phyloP scores from a whole-genome alignment of 2,113 vertebrate species.

The Protomyctophum bolini region DNA sequence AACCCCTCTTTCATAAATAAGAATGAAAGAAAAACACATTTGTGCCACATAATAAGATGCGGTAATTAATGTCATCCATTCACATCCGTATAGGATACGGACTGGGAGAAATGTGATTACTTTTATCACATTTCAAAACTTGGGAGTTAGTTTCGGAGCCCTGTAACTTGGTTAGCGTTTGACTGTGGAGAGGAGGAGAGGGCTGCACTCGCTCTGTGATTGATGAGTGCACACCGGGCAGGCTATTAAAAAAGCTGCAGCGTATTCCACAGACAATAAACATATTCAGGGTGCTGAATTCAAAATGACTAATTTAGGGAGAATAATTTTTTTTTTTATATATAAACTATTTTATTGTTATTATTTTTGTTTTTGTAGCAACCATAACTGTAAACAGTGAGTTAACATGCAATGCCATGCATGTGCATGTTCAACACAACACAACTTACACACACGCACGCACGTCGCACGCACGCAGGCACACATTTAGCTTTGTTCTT shows the following conservation, averaged over 20 bases:
- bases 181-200: conserved; percentile 85
- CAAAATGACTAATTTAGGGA: conserved; percentile 77
- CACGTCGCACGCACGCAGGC: conserved; percentile 39
- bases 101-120: conserved; percentile 91
- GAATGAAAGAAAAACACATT: conserved; percentile 87
- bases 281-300: conserved; percentile 81
- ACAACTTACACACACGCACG: neutral
- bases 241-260: conserved; percentile 78
- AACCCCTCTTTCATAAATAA: conserved; percentile 88
- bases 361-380: conserved; percentile 14
- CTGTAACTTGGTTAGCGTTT: conserved; percentile 90
- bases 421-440: conserved; percentile 50
- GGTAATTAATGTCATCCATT: conserved; percentile 98
- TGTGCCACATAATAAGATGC: conserved; percentile 90
- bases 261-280: conserved; percentile 84
- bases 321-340: conserved; percentile 53
- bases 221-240: conserved; percentile 86
- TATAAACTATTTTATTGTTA: neutral
- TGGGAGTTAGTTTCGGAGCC: conserved; percentile 90
- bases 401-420: conserved; percentile 63
- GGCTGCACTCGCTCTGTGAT: conserved; percentile 85
- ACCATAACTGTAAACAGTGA: conserved; percentile 67
- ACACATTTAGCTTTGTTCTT: conserved; percentile 13
- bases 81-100: conserved; percentile 89
- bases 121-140: conserved; percentile 97